These are phyloP conservation scores for Helleia helle DNA, from an alignment of 2,888 invertebrate species.

Conservation along the genomic window DNA sequence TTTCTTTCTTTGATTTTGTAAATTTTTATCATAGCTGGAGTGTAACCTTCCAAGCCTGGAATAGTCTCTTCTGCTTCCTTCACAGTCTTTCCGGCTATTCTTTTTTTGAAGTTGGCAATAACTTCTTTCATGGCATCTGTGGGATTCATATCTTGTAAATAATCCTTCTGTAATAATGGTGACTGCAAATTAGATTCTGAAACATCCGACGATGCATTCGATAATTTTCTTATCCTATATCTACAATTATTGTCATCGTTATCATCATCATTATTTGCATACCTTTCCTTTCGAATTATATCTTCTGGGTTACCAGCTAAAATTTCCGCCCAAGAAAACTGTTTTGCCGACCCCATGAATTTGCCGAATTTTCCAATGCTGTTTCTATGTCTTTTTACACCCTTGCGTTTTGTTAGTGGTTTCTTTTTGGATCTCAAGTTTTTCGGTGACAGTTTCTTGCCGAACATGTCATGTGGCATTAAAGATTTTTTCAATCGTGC, in stretches of 20 bases:
- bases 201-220: constrained; percentile 50
- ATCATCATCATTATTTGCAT: constrained; percentile 42
- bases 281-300: constrained; percentile 70
- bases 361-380: constrained; percentile 67
- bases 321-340: constrained; percentile 80
- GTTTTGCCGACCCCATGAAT: constrained; percentile 66
- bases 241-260: constrained; percentile 49
- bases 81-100: constrained; percentile 39
- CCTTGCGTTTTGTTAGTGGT: constrained; percentile 53
- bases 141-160: constrained; percentile 70
- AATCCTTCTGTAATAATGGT: constrained; percentile 56
- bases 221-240: constrained; percentile 59
- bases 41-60: constrained; percentile 53
- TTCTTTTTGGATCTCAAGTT: constrained; percentile 77
- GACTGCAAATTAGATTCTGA: constrained; percentile 44
- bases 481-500: constrained; percentile 59
- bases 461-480: constrained; percentile 64
- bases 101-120: constrained; percentile 75
- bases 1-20: constrained; percentile 60
- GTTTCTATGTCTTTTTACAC: constrained; percentile 53
- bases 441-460: constrained; percentile 74
- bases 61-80: constrained; percentile 38
- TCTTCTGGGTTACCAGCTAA: constrained; percentile 77
- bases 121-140: constrained; percentile 83
- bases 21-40: constrained; percentile 73